phyloP scores from a whole-genome alignment of 2,888 invertebrate genomes.

The Trichopria drosophilae region DNA sequence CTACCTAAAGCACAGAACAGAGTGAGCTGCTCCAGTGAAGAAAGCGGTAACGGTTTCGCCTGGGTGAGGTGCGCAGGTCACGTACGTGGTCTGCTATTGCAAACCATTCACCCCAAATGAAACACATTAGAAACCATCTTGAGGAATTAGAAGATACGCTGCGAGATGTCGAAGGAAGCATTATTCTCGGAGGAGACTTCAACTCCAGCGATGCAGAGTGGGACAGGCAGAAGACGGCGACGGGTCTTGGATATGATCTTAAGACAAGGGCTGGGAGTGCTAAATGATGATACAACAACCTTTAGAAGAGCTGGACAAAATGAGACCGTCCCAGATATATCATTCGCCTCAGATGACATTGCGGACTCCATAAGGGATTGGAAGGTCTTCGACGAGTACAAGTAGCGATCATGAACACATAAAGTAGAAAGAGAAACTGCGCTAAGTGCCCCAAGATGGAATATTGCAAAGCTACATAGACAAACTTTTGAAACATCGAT shows the following conservation, averaged over 20 bases:
- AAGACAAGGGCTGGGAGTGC: too few relatives aligned
- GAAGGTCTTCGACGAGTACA: slow-evolving; percentile 27
- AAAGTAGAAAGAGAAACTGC: slow-evolving; percentile 9
- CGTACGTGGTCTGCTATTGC: too few relatives aligned
- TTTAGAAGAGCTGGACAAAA: slow-evolving; percentile 21
- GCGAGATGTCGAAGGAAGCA: too few relatives aligned
- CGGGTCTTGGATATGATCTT: too few relatives aligned
- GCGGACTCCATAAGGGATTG: slow-evolving; percentile 14
- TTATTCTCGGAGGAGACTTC: not conserved
- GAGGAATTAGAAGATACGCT: too few relatives aligned
- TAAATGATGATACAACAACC: too few relatives aligned
- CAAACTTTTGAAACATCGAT: not conserved
- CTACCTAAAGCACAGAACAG: too few relatives aligned
- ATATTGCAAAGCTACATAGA: not conserved
- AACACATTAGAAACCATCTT: too few relatives aligned
- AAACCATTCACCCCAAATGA: too few relatives aligned
- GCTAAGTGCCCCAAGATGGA: slow-evolving; percentile 8
- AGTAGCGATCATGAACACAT: slow-evolving; percentile 28
- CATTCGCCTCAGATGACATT: slow-evolving; percentile 14
- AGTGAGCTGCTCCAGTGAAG: too few relatives aligned
- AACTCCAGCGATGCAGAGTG: not conserved
- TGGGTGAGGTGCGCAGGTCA: too few relatives aligned
- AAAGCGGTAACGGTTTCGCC: too few relatives aligned
- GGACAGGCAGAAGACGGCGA: not conserved
- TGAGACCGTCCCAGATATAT: slow-evolving; percentile 18